Conservation (phyloP, 2,113 vertebrate species). For the Vulpes ferrilata region DNA sequence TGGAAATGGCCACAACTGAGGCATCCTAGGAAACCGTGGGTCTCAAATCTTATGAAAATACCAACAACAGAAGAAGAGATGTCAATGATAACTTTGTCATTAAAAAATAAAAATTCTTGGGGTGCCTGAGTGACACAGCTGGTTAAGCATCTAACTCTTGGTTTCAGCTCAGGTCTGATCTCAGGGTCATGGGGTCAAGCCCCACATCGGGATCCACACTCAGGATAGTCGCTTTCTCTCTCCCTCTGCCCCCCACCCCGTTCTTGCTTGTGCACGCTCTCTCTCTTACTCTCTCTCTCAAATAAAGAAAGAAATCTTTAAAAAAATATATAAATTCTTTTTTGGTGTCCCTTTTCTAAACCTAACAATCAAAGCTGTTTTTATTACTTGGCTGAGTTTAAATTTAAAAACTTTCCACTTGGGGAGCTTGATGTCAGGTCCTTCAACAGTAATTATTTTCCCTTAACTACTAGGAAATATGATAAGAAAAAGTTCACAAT, state of each 20-base stretch:
- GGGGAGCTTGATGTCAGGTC: background rate
- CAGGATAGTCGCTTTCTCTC: background rate
- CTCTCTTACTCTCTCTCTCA: background rate
- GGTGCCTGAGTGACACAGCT: background rate
- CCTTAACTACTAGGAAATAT: constrained; percentile 46
- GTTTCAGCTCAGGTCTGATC: background rate
- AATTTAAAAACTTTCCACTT: constrained; percentile 52
- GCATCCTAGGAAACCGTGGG: background rate
- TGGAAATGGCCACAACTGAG: background rate
- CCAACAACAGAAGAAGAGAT: constrained; percentile 1
- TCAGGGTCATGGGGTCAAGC: background rate
- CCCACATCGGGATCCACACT: background rate
- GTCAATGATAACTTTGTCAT: constrained; percentile 19
- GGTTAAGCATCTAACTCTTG: background rate
- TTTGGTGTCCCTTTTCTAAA: constrained; percentile 11
- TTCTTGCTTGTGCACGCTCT: background rate
- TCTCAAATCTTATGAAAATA: constrained; percentile 35
- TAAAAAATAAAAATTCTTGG: constrained; percentile 53
- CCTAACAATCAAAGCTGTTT: constrained; percentile 27
- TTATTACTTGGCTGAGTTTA: constrained; percentile 31
- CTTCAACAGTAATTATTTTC: constrained; percentile 63
- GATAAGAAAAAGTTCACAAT: constrained; percentile 55
- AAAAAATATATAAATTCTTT: constrained; percentile 50
- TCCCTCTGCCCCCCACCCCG: background rate
- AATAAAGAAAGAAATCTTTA: background rate